A percentile compares a stretch with the other conserved stretches of the same genome.
phyloP scores from a whole-genome alignment of 1,140 invertebrate genomes.

The Chironomus striatipennis region DNA sequence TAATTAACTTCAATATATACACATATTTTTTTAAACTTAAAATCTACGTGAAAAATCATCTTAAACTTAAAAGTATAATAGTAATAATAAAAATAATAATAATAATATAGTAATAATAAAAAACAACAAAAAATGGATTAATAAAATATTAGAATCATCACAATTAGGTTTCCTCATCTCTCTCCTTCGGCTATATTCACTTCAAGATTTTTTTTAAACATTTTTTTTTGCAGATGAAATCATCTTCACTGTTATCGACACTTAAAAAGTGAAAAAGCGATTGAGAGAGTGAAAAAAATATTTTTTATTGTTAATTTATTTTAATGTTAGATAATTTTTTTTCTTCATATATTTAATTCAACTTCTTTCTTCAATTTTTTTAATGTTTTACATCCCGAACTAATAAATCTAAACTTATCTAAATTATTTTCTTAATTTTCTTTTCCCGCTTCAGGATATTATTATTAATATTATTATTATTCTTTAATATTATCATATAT shows the following conservation, averaged over 20 bases:
- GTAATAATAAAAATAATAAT: too few relatives aligned
- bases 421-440: neutral
- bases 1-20: too few relatives aligned
- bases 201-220: neutral
- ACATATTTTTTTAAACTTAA: too few relatives aligned
- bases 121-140: slow-evolving; percentile 18
- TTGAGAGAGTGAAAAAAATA: too few relatives aligned
- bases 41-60: too few relatives aligned
- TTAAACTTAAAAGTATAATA: too few relatives aligned
- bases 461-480: slow-evolving; percentile 2
- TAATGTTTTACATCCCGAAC: neutral
- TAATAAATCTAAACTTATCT: slow-evolving; percentile 1
- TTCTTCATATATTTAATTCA: too few relatives aligned
- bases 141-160: slow-evolving; percentile 21
- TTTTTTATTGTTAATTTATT: too few relatives aligned
- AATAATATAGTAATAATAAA: neutral
- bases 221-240: neutral
- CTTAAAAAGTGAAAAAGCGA: too few relatives aligned
- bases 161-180: slow-evolving; percentile 15
- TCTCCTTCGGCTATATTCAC: neutral
- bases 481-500: neutral
- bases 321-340: too few relatives aligned
- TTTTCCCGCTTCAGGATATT: neutral
- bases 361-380: too few relatives aligned
- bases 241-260: neutral